Conservation (phyloP, 37 sponge, comb jelly and placozoan genomes). For the Crambe crambe region DNA sequence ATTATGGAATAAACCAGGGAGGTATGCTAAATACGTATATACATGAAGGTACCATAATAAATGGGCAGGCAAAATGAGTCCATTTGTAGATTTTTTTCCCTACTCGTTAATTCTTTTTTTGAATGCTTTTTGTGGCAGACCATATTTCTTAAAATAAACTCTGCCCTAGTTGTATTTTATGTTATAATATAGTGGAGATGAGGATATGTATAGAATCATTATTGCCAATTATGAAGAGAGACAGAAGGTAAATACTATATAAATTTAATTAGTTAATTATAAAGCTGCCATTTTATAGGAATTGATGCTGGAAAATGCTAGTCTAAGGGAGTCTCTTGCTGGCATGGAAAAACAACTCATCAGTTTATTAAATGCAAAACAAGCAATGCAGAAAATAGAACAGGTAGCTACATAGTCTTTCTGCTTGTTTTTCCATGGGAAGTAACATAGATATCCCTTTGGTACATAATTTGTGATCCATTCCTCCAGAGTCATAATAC, state of each 20-base stretch:
- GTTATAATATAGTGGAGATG: slow-evolving; percentile 39
- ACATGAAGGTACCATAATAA: too few relatives aligned
- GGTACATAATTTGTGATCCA: too few relatives aligned
- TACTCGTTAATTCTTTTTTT: too few relatives aligned
- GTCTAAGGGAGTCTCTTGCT: slow-evolving; percentile 53
- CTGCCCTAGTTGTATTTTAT: neutral
- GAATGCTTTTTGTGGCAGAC: too few relatives aligned
- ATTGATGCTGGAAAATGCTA: slow-evolving; percentile 58
- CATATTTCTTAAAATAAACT: neutral
- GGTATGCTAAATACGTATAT: slow-evolving; percentile 12
- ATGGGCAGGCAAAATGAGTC: too few relatives aligned
- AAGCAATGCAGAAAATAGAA: neutral
- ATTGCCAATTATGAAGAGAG: slow-evolving; percentile 57
- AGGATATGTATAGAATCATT: slow-evolving; percentile 45
- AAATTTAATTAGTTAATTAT: neutral
- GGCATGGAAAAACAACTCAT: slow-evolving; percentile 59
- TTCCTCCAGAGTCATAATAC: too few relatives aligned
- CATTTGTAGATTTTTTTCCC: too few relatives aligned
- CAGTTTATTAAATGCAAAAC: slow-evolving; percentile 36
- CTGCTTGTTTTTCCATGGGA: neutral
- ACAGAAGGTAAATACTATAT: slow-evolving; percentile 40
- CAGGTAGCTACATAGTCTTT: neutral
- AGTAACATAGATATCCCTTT: too few relatives aligned
- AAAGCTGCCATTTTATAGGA: slow-evolving; percentile 43
- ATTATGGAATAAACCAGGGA: slow-evolving; percentile 41